phyloP scores from a whole-genome alignment of 35 echinoderm and acorn worm genomes.

The Apostichopus parvimensis region DNA sequence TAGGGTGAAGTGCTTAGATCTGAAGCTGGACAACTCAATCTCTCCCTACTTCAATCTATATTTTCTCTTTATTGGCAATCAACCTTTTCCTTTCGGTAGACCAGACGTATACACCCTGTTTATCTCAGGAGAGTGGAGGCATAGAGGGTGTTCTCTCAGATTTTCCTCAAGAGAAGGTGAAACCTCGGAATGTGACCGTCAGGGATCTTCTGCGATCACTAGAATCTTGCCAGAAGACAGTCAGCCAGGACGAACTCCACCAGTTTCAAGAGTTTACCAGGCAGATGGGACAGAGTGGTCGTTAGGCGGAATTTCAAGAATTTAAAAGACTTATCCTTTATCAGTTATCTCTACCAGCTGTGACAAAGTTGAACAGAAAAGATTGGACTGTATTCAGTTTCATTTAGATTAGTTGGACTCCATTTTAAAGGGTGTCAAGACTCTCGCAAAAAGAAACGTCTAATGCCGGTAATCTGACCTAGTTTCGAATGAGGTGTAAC shows the following conservation, averaged over 20 bases:
- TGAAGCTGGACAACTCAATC: too few species aligned
- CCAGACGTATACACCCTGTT: conserved; percentile 77
- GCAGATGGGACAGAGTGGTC: conserved; percentile 25
- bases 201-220: conserved; percentile 73
- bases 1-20: too few species aligned
- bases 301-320: too few species aligned
- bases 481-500: too few species aligned
- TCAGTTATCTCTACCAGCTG: too few species aligned
- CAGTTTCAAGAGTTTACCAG: conserved; percentile 86
- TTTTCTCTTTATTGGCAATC: neutral
- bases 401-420: too few species aligned
- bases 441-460: too few species aligned
- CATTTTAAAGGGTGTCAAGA: too few species aligned
- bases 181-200: conserved; percentile 62
- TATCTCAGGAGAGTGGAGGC: conserved; percentile 13
- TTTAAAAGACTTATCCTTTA: too few species aligned
- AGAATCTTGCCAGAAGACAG: conserved; percentile 65
- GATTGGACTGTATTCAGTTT: too few species aligned
- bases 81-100: conserved; percentile 50
- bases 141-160: conserved; percentile 52
- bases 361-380: too few species aligned
- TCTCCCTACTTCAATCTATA: neutral
- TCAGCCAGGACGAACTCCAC: conserved; percentile 68
- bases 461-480: too few species aligned
- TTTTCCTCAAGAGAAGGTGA: conserved; percentile 63